These are phyloP conservation scores for Dioctria rufipes DNA, from an alignment of 2,888 invertebrate species.

Conservation along the genomic window DNA sequence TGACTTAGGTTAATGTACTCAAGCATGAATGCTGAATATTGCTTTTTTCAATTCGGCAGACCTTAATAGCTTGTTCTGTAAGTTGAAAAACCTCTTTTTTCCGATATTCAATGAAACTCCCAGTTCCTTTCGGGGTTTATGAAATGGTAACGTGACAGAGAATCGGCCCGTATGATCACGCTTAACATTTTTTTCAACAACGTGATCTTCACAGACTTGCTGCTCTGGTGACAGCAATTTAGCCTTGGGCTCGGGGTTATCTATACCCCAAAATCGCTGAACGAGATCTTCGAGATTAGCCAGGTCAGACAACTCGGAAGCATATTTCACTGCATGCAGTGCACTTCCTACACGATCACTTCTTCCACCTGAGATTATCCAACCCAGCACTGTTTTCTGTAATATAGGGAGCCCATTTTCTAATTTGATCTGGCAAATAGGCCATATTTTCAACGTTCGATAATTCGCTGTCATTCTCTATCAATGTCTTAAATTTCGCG, in stretches of 20 bases:
- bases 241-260: neutral
- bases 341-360: neutral
- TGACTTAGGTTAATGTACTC: neutral
- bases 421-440: conserved; percentile 14
- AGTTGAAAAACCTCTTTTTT: neutral
- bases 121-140: neutral
- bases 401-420: neutral
- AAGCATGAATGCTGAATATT: neutral
- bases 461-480: too few species aligned
- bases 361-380: neutral
- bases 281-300: conserved; percentile 40
- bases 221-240: neutral
- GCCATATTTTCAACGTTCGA: too few species aligned
- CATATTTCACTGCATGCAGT: neutral
- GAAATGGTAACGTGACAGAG: neutral
- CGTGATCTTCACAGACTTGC: neutral
- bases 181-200: neutral
- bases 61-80: neutral
- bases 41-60: neutral
- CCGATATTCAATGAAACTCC: neutral
- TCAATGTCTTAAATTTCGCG: too few species aligned
- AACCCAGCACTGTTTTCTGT: neutral
- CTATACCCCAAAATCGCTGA: conserved; percentile 1
- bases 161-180: too few species aligned
- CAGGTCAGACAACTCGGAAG: neutral